Conservation (phyloP, 2,888 invertebrate genomes). For the Cacoxenus indagator region DNA sequence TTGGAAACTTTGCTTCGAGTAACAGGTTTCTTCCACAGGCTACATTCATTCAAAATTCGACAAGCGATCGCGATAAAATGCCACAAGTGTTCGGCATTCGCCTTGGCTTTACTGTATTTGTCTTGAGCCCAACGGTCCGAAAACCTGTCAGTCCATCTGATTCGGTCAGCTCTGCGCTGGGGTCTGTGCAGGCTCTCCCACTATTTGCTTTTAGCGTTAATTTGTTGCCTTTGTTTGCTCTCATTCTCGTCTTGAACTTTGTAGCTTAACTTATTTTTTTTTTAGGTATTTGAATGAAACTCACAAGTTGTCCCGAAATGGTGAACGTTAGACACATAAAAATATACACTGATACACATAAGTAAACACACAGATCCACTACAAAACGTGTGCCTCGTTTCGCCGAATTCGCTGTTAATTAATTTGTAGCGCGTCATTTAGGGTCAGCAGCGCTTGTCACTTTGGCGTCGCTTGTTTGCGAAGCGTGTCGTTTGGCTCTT, state of each 20-base stretch:
- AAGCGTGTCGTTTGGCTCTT: neutral
- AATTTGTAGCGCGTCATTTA: slow-evolving; percentile 11
- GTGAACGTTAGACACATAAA: neutral
- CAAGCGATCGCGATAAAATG: neutral
- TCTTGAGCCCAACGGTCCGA: neutral
- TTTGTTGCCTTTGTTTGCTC: slow-evolving; percentile 9
- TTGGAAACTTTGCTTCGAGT: neutral
- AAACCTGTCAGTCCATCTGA: neutral
- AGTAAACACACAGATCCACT: neutral
- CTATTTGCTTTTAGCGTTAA: slow-evolving; percentile 13
- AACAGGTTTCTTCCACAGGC: slow-evolving; percentile 6
- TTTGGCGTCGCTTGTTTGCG: slow-evolving; percentile 1
- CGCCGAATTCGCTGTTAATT: neutral
- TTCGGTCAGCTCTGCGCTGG: neutral
- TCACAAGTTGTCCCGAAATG: neutral
- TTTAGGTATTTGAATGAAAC: neutral
- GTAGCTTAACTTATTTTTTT: neutral
- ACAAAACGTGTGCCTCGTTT: neutral
- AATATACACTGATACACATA: neutral
- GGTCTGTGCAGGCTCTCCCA: neutral
- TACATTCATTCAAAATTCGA: slow-evolving; percentile 8
- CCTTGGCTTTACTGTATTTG: neutral
- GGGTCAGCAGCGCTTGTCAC: neutral
- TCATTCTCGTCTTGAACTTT: neutral
- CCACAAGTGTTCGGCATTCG: neutral